phyloP scores from a whole-genome alignment of 2,888 invertebrate genomes.

The Ctenicera cuprea region DNA sequence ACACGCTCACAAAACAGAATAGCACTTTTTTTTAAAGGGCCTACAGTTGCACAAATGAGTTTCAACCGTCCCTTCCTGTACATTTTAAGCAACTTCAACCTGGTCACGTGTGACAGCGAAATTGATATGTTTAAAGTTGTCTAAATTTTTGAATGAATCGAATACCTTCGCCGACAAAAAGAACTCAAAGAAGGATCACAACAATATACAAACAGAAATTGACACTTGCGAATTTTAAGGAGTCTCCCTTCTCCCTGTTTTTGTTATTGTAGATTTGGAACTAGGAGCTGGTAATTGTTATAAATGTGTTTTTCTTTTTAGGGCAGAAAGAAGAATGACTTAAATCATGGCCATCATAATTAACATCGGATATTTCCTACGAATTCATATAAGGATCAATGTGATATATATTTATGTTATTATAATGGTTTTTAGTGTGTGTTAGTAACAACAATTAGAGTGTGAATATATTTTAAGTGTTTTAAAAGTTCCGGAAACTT shows the following conservation, averaged over 20 bases:
- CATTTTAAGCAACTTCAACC: neutral
- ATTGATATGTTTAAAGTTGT: slow-evolving; percentile 71
- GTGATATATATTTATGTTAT: slow-evolving; percentile 56
- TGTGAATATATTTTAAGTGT: neutral
- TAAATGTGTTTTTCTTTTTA: slow-evolving; percentile 62
- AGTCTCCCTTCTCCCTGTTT: slow-evolving; percentile 14
- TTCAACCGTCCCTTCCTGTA: slow-evolving; percentile 11
- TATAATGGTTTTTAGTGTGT: slow-evolving; percentile 27
- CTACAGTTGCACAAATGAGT: slow-evolving; percentile 56
- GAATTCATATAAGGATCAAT: slow-evolving; percentile 52
- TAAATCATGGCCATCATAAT: slow-evolving; percentile 64
- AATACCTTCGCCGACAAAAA: slow-evolving; percentile 57
- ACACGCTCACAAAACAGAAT: slow-evolving; percentile 71
- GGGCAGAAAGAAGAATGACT: slow-evolving; percentile 69
- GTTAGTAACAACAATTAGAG: neutral
- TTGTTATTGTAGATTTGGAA: neutral
- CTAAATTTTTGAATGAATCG: slow-evolving; percentile 64
- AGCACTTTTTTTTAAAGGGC: slow-evolving; percentile 67
- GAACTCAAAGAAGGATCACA: slow-evolving; percentile 51
- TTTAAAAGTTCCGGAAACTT: too few species aligned
- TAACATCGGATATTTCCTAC: slow-evolving; percentile 49
- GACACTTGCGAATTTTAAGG: slow-evolving; percentile 56
- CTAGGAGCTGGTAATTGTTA: slow-evolving; percentile 9
- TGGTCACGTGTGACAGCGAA: slow-evolving; percentile 59
- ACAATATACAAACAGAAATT: slow-evolving; percentile 60